Evolutionary conservation across 2,888 invertebrate genomes (phyloP).

Genomic region (Odontothrips loti): DNA sequence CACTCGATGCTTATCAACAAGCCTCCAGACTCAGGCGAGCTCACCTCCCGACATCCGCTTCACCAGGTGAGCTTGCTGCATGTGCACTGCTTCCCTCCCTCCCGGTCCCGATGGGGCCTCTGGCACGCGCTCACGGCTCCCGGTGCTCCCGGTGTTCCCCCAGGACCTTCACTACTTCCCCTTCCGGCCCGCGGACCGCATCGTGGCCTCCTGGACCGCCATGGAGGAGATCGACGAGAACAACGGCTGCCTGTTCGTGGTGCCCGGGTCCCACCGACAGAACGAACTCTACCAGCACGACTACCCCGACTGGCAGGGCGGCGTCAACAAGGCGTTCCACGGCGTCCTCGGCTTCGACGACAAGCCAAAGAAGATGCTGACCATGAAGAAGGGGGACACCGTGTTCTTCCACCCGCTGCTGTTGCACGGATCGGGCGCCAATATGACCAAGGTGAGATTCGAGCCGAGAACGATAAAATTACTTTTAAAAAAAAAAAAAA

Average conservation of each 20-base stretch:
- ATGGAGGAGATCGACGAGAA: slow-evolving; percentile 66
- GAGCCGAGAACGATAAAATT: too few species aligned
- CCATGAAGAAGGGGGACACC: slow-evolving; percentile 82
- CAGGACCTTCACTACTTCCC: slow-evolving; percentile 86
- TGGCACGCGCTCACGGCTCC: too few species aligned
- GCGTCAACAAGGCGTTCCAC: slow-evolving; percentile 67
- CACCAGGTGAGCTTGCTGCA: slow-evolving; percentile 68
- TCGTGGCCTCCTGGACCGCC: slow-evolving; percentile 86
- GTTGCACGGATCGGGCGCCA: slow-evolving; percentile 80
- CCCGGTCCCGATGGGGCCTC: too few species aligned
- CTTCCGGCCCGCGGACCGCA: slow-evolving; percentile 72
- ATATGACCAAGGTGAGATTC: slow-evolving; percentile 58
- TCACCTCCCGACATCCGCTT: slow-evolving; percentile 58
- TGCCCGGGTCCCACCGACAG: slow-evolving; percentile 71
- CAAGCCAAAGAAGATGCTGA: slow-evolving; percentile 57
- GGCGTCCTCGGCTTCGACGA: slow-evolving; percentile 57
- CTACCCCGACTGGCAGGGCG: slow-evolving; percentile 62
- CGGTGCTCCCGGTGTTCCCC: too few species aligned
- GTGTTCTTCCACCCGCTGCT: slow-evolving; percentile 82
- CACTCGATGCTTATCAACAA: slow-evolving; percentile 87
- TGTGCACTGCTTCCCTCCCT: too few species aligned
- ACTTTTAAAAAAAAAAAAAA: too few species aligned
- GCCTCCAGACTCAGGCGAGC: slow-evolving; percentile 66
- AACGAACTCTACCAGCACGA: slow-evolving; percentile 59
- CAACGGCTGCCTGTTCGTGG: slow-evolving; percentile 78